Base-by-base conservation (phyloP, 2,113 vertebrate genomes). In the Platichthys stellatus region DNA sequence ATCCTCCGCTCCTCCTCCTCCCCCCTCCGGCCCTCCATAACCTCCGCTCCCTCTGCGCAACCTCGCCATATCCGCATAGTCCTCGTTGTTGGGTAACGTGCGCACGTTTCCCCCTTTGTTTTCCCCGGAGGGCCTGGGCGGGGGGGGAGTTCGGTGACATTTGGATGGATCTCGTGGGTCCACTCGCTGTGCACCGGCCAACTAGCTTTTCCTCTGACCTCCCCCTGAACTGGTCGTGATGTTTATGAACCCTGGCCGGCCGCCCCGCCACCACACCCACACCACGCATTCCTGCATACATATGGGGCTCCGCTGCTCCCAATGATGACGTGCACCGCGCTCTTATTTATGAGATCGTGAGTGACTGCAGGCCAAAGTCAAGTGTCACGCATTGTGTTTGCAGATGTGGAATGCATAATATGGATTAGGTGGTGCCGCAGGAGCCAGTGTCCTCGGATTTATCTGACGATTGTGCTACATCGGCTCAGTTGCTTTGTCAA, bases 131-230 rank as follows among this genome's bases (percentile, higher is more conserved):
- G 71, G 65, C 35, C 9, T 66, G 76, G 85, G 88, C 20, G 75
- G 61, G 79, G 82, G 82, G 75, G 72, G 35, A 63, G 69, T 72
- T 77, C 65, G 24, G 66, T 15, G 38, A 89, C 86, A 76, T 92
- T 90, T 88, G 78, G 69, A 81, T 65, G 63, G 38, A 63, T 87
- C 82, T 81, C 56, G 58, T 54, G 78, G 83, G 86, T 84, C 80
- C 58, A 82, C 57, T 10, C 43, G 65, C 78, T 63, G 47, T 73
- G 69, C 72, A 18, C 75, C 51, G n/a, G 87, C 79, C 86, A 88
- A 63, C 62, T 3, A 85, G 77, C 82, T 58, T 86, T 91, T 92
- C 87, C 92, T 89, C 66, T 89, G 87, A 89, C 91, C 93, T 90
- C 87, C 84, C 67, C 80, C 75, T 92, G 92, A 93, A 92, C 92